A percentile compares a stretch with the other conserved stretches of the same genome.
Evolutionary conservation across 2,888 invertebrate genomes (phyloP).

Genomic region (Agriotes lineatus): DNA sequence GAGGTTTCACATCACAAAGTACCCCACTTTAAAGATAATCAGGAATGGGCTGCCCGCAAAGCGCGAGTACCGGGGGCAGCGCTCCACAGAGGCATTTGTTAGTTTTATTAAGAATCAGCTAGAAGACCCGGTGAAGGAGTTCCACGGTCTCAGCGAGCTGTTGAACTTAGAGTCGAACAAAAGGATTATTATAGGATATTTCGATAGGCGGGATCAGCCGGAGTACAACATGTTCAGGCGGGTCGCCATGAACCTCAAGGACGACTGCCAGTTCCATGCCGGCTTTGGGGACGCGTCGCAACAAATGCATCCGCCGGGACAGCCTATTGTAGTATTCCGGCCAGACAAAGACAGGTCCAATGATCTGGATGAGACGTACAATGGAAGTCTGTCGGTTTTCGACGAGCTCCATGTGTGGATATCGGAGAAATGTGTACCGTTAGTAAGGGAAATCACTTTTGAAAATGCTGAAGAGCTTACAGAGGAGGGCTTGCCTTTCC

Average conservation of each 20-base stretch:
- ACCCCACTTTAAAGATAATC: conserved; percentile 96
- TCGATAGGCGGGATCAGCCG: conserved; percentile 82
- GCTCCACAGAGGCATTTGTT: conserved; percentile 91
- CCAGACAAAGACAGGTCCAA: conserved; percentile 84
- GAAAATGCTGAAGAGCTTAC: conserved; percentile 99
- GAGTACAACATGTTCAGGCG: conserved; percentile 85
- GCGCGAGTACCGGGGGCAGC: conserved; percentile 88
- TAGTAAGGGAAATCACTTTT: conserved; percentile 98
- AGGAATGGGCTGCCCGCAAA: conserved; percentile 92
- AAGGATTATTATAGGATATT: conserved; percentile 82
- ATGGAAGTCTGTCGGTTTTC: conserved; percentile 79
- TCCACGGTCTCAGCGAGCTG: conserved; percentile 79
- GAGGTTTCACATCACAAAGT: conserved; percentile 96
- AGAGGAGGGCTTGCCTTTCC: conserved; percentile 97
- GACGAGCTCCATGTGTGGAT: conserved; percentile 93
- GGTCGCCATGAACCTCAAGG: conserved; percentile 89
- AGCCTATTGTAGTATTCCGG: conserved; percentile 86
- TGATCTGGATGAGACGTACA: conserved; percentile 87
- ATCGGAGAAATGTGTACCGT: conserved; percentile 92
- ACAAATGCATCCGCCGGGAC: conserved; percentile 88
- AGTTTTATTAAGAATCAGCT: conserved; percentile 91
- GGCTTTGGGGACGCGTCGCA: conserved; percentile 88
- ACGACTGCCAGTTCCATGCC: conserved; percentile 95
- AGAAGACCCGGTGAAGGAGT: conserved; percentile 86
- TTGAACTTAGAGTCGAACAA: conserved; percentile 82